A percentile compares a stretch with the other conserved stretches of the same genome.
Evolutionary conservation across 1,140 invertebrate genomes (phyloP).

Genomic region (Coelopa frigida): DNA sequence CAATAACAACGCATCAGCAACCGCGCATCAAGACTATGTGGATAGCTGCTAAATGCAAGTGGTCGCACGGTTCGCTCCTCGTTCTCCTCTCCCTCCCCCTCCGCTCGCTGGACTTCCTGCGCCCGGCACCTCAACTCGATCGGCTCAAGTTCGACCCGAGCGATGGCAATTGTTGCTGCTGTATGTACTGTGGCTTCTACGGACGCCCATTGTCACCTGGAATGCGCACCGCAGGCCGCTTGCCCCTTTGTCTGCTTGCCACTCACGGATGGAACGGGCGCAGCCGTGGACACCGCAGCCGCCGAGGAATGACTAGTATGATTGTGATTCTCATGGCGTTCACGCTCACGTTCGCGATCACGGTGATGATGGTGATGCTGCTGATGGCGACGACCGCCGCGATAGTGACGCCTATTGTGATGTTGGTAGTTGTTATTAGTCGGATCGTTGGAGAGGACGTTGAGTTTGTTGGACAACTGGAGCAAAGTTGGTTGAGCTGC

Average conservation of each 20-base stretch:
- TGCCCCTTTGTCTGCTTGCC: constrained; percentile 37
- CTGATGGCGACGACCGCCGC: constrained; percentile 33
- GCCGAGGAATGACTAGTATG: constrained; percentile 8
- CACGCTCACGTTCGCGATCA: constrained; percentile 18
- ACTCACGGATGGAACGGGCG: neutral
- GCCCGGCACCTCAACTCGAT: too few species aligned
- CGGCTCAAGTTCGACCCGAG: too few species aligned
- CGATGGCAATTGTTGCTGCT: too few species aligned
- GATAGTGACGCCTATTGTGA: constrained; percentile 34
- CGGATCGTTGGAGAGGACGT: constrained; percentile 20
- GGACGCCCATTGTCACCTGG: constrained; percentile 40
- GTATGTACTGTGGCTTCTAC: too few species aligned
- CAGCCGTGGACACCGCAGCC: neutral
- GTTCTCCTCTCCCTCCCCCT: too few species aligned
- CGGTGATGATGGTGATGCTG: constrained; percentile 32
- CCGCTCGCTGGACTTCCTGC: too few species aligned
- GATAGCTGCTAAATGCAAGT: too few species aligned
- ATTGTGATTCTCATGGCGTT: constrained; percentile 25
- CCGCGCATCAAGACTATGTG: too few species aligned
- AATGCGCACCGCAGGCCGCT: constrained; percentile 25
- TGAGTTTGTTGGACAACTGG: constrained; percentile 34
- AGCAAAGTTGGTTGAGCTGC: constrained; percentile 28
- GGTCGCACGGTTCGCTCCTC: too few species aligned
- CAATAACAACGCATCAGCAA: too few species aligned
- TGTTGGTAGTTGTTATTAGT: constrained; percentile 42